Percentiles rank a stretch among this genome's conserved stretches.
Conservation (phyloP, 2,113 vertebrate genomes). For the Rhagologus leucostigma region DNA sequence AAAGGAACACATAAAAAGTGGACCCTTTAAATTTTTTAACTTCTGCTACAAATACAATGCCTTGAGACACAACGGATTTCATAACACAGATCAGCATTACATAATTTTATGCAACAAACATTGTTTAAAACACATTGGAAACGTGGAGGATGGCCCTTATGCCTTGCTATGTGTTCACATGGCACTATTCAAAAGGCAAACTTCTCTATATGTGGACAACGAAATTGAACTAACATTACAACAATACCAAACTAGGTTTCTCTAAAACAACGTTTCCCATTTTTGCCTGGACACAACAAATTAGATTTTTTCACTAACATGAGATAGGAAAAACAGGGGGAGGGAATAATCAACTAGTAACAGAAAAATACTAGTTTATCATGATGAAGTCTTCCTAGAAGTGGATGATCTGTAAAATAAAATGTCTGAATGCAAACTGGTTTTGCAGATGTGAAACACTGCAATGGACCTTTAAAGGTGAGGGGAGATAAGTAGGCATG, state of each 20-base stretch:
- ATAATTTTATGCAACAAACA: not conserved
- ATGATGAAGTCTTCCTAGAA: not conserved
- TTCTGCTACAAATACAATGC: not conserved
- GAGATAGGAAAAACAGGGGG: not conserved
- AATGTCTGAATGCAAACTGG: not conserved
- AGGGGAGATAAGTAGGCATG: not conserved
- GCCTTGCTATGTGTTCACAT: not conserved
- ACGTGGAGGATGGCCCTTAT: not conserved
- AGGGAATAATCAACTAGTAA: not conserved
- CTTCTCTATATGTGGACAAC: not conserved
- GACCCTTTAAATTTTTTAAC: not conserved
- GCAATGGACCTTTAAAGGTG: not conserved
- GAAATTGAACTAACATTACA: not conserved
- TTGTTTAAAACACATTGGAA: not conserved
- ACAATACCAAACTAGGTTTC: not conserved
- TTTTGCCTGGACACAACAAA: not conserved
- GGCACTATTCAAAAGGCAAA: not conserved
- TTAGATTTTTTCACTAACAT: not conserved
- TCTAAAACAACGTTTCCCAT: slow-evolving; percentile 2
- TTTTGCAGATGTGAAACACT: not conserved
- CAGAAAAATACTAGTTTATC: not conserved
- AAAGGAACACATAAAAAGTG: not conserved
- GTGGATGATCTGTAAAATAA: not conserved
- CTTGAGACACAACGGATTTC: not conserved
- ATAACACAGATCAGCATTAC: not conserved